Evolutionary conservation across 2,797 vertebrate genomes (phyloP).

Genomic region (Acipenser ruthenus): DNA sequence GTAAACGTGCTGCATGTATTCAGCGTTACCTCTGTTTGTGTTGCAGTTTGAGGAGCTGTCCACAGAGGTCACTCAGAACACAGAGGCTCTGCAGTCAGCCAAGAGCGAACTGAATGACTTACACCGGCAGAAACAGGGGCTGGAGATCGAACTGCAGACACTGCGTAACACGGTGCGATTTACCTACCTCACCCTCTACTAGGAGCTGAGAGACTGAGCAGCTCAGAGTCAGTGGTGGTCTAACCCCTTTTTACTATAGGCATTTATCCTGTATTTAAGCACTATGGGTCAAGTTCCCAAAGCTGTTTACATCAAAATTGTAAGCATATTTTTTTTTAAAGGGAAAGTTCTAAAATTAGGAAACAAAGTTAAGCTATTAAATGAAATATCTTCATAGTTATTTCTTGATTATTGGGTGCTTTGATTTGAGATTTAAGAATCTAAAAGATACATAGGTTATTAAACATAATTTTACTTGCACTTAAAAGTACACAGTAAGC

Average conservation of each 20-base stretch:
- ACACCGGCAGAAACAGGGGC: constrained; percentile 38
- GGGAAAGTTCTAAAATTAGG: no score
- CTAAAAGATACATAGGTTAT: no score
- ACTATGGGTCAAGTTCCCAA: no score
- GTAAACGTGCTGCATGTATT: not conserved
- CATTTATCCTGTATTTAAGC: no score
- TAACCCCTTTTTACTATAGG: not conserved
- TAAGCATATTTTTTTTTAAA: no score
- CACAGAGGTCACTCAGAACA: constrained; percentile 49
- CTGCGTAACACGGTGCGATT: constrained; percentile 27
- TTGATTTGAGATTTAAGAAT: no score
- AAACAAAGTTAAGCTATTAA: no score
- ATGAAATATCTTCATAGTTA: no score
- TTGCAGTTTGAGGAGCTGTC: constrained; percentile 67
- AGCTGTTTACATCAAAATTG: no score
- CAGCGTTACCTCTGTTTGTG: not conserved
- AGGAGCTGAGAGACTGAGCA: not conserved
- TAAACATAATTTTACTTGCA: no score
- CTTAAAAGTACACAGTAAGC: no score
- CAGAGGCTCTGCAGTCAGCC: constrained; percentile 55
- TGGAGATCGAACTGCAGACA: constrained; percentile 51
- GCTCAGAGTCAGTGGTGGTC: not conserved
- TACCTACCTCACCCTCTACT: not conserved
- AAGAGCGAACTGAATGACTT: constrained; percentile 30
- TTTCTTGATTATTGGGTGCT: no score